Base-by-base conservation (phyloP, 2,797 vertebrate genomes). In the Perdix hodgsoniae region DNA sequence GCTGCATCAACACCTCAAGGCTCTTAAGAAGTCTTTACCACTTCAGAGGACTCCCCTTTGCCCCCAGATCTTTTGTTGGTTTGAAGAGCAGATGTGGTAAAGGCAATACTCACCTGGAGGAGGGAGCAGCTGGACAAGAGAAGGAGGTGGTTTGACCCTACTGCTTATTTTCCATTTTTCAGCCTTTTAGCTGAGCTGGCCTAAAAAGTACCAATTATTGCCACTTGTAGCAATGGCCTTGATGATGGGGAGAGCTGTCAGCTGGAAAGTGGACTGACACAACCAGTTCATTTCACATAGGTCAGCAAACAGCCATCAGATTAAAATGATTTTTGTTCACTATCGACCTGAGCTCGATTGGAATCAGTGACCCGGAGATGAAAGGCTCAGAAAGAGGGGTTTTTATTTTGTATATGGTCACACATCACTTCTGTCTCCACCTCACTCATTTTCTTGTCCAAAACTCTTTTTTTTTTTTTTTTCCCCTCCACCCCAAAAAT, bases 301-400 rank as follows among this genome's bases (percentile, higher is more conserved):
- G 96, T 96, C 96, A 97, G 94, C 96, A 97, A 97, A 95, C 94
- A 97, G 91, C 91, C 95, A 97, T 95, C 86, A 95, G 95, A 96
- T 96, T 95, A 97, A 97, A 97, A 96, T 97, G 94, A 96, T 97
- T 97, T 97, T 97, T 97, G 96, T 97, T 97, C 66, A 1, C 95
- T 93, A 95, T 96, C 92, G 89, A 96, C 95, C 93, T 94, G 86
- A 91, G 89, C 92, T 96, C 91, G 92, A 96, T 93, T 97, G 94
- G 93, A 97, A 83, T 50, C 96, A 93, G 95, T 97, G 96, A 97
- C 93, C 96, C 91, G 14, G 93, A 97, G 96, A 97, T 97, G 95
- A 97, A 97, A 97, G 95, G 94, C 94, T 97, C 94, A 97, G 92
- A 96, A 96, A 96, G 84, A 96, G 96, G 91, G 82, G 77, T 92